Base-by-base conservation (phyloP, 2,888 invertebrate genomes). In the Helicoverpa assulta region DNA sequence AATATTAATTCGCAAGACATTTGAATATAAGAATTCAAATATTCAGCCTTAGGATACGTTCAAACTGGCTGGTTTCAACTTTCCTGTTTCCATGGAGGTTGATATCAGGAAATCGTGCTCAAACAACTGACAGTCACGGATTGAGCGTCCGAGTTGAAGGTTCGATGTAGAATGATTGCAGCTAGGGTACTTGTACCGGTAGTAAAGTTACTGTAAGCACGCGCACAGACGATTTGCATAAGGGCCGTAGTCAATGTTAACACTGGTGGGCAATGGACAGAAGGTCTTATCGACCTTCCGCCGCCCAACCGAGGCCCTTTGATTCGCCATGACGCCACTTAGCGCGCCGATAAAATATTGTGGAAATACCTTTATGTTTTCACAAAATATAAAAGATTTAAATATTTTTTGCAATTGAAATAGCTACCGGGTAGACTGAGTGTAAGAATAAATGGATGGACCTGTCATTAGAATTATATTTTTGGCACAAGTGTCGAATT, bases 211-310 rank as follows among this genome's bases (percentile, higher is more conserved):
- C 80, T 78, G 81, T 73, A 83, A 85, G 88, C 89, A 88, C 86
- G 89, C 86, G 88, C 88, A 87, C 86, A 87, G 90, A 91, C 86
- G 91, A 94, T 94, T 95, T 93, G 94, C 94, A 93, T 94, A 93
- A 93, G 92, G 92, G 91, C 90, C 90, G 89, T 83, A 89, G 89
- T 91, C 92, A 92, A 92, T 93, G 92, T 87, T 91, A 91, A 84
- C 86, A 86, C 85, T 85, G 80, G 90, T 90, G 88, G 90, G 90
- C 90, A 90, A 87, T 82, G 87, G 88, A 79, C 85, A 89, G 91
- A 93, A 94, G 94, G 95, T 93, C 92, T 88, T 70, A 58, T 60
- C 85, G 92, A 90, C 95, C 95, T 93, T 93, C 90, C 87, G 76
- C 82, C 81, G 86, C 76, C 82, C 74, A 81, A 82, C 80, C 92